Base-by-base conservation (phyloP, 2,888 invertebrate species). In the Mythimna vitellina region DNA sequence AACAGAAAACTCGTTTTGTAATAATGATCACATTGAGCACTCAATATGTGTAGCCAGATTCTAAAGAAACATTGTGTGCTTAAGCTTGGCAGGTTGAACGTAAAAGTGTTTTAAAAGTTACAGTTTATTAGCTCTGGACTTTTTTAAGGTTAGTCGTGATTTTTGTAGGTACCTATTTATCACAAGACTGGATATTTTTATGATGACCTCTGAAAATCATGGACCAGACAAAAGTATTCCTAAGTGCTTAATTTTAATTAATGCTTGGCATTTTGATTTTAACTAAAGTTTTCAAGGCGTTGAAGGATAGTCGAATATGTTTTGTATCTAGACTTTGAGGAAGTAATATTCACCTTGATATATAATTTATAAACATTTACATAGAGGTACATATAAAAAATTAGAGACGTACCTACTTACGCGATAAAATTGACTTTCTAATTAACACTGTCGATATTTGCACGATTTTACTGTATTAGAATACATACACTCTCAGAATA, bases 1-100 rank as follows among this genome's bases (percentile, higher is more conserved):
- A 72, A 46, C 75, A 42, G 70, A 73, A 71, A 84, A 81, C 84
- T 73, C 25, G 82, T 83, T 83, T 74, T 61, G 64, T 54, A 66
- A 62, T 66, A 72, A 54, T 76, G 69, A 68, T 70, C 68, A 63
- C 61, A 70, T 38, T 76, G 70, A 68, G 67, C 68, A 63, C 65
- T 71, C 60, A 75, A 67, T 81, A 70, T 65, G 49, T 67, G 81
- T 76, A 76, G 77, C 70, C 65, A 76, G 70, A 61, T 49, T 49
- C 9, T 64, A 65, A 53, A 76, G 51, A 64, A 80, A 64, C 35
- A 46, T 68, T 57, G 46, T 62, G 68, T 57, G 60, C 6, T 71
- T 32, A 60, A 70, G 32, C 32, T 58, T 9, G n/a, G 54, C 54
- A 70, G 10, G 38, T 56, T 38, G 25, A 56, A 25, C 38, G n/a